Evolutionary conservation across 2,888 invertebrate genomes (phyloP).

Genomic region (Erynnis tages): DNA sequence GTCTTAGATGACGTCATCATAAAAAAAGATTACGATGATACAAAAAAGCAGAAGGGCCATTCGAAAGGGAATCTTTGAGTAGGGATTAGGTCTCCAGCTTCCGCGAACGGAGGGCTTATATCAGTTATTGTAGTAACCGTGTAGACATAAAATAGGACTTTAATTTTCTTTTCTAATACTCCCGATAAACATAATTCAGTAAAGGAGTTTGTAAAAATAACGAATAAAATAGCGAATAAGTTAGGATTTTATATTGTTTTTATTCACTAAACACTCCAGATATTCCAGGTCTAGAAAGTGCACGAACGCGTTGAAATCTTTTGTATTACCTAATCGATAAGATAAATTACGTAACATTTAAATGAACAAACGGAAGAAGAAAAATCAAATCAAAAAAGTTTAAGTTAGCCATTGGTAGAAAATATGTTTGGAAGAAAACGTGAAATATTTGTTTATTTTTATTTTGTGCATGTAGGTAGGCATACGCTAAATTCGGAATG

Average conservation of each 20-base stretch:
- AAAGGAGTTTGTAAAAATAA: too few species aligned
- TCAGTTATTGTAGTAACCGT: constrained; percentile 4
- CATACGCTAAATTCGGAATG: too few species aligned
- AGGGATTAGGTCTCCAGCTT: constrained; percentile 8
- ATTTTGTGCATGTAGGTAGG: too few species aligned
- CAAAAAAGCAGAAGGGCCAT: constrained; percentile 12
- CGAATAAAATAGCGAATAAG: neutral
- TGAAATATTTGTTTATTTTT: too few species aligned
- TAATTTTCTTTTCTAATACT: neutral
- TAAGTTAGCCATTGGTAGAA: too few species aligned
- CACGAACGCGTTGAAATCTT: constrained; percentile 2
- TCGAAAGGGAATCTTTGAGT: constrained; percentile 11
- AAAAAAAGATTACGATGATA: neutral
- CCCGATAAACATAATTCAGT: neutral
- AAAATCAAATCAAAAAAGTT: too few species aligned
- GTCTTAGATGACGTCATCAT: constrained; percentile 10
- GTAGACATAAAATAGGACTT: neutral
- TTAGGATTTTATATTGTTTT: too few species aligned
- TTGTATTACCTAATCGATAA: neutral
- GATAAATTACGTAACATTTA: neutral
- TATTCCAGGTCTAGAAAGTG: too few species aligned
- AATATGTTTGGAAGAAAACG: too few species aligned
- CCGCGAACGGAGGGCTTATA: constrained; percentile 12
- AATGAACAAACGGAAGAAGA: neutral
- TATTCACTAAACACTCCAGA: neutral